A percentile compares a stretch with the other conserved stretches of the same genome.
phyloP scores from a whole-genome alignment of 2,797 vertebrate genomes.

The Notamacropus eugenii region DNA sequence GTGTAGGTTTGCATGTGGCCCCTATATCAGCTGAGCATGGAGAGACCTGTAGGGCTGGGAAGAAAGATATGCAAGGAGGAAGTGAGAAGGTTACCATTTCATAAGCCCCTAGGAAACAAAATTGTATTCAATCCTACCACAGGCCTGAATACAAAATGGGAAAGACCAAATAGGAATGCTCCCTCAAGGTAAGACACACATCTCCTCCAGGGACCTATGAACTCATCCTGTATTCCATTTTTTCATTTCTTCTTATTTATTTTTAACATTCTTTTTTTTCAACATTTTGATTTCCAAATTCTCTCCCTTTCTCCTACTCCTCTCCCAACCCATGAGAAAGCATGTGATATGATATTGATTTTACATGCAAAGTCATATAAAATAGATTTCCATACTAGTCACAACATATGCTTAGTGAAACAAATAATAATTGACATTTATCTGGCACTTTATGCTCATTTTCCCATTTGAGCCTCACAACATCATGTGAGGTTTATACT shows the following conservation, averaged over 20 bases:
- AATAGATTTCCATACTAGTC: background rate
- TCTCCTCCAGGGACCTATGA: background rate
- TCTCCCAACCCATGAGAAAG: background rate
- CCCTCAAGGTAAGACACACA: background rate
- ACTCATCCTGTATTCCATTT: background rate
- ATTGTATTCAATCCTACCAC: background rate
- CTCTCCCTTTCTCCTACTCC: background rate
- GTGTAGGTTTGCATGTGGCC: background rate
- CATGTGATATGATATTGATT: background rate
- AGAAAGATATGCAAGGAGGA: background rate
- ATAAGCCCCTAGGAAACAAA: background rate
- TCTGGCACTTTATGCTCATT: background rate
- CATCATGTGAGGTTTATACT: background rate
- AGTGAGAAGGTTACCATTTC: background rate
- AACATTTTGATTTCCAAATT: background rate
- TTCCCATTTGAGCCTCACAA: background rate
- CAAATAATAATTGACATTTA: background rate
- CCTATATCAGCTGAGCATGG: background rate
- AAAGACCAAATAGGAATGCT: background rate
- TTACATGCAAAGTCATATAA: background rate
- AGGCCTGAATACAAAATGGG: background rate
- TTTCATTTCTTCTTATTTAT: background rate
- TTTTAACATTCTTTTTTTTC: background rate
- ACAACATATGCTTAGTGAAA: background rate
- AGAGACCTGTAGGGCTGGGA: background rate